Evolutionary conservation across 1,140 invertebrate species (phyloP).

Genomic region (Aphidius ervi): DNA sequence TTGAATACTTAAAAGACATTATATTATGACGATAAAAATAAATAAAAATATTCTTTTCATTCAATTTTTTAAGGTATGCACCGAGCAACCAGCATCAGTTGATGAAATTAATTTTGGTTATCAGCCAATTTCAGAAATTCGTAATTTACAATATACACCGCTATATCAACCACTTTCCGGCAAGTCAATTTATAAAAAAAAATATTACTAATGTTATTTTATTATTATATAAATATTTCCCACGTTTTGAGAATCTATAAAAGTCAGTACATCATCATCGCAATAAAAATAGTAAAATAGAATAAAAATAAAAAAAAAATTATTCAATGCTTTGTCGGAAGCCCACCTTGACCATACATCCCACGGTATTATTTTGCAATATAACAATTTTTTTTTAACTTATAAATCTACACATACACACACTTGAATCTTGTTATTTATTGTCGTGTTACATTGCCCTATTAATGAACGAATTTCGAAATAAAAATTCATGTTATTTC

Average conservation of each 20-base stretch:
- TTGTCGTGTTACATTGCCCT: neutral
- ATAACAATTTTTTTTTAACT: neutral
- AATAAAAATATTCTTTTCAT: neutral
- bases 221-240: too few relatives aligned
- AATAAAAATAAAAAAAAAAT: too few relatives aligned
- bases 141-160: constrained; percentile 42
- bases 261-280: too few relatives aligned
- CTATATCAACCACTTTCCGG: constrained; percentile 45
- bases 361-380: constrained; percentile 3
- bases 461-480: neutral
- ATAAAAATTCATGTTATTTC: neutral
- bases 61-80: constrained; percentile 31
- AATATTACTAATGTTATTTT: too few relatives aligned
- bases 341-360: constrained; percentile 14
- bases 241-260: too few relatives aligned
- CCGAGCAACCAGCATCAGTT: constrained; percentile 36
- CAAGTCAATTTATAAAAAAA: constrained; percentile 28
- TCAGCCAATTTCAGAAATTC: constrained; percentile 47
- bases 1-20: neutral
- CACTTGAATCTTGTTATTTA: constrained; percentile 2
- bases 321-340: neutral
- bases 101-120: constrained; percentile 45
- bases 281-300: too few relatives aligned
- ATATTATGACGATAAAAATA: neutral
- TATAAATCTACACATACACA: neutral